Evolutionary conservation across 2,113 vertebrate species (phyloP).

Genomic region (Isichthys henryi): DNA sequence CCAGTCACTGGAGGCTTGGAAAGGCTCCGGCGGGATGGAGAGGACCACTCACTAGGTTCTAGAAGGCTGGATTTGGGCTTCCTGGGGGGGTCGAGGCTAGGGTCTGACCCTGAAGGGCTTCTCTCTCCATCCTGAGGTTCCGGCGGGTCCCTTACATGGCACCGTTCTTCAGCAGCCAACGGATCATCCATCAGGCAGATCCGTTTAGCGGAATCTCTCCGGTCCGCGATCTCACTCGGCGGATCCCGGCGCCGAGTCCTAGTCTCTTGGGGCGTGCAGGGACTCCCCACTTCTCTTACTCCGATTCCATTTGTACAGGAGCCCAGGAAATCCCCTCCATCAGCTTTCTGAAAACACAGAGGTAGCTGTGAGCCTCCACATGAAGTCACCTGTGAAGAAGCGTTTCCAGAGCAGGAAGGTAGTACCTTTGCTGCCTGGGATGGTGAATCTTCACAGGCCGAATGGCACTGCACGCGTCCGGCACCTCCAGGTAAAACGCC

Average conservation of each 20-base stretch:
- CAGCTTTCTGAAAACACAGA: background rate
- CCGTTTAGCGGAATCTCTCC: background rate
- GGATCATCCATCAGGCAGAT: background rate
- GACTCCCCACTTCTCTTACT: background rate
- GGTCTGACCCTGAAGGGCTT: background rate
- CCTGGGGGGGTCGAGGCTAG: background rate
- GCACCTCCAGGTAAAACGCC: background rate
- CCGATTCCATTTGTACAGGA: too few species aligned
- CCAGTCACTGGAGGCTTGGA: background rate
- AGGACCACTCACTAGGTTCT: conserved; percentile 44
- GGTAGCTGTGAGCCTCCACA: background rate
- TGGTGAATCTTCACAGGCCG: background rate
- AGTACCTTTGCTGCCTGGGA: background rate
- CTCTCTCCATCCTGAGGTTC: conserved; percentile 19
- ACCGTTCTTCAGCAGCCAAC: background rate
- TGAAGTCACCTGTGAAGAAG: background rate
- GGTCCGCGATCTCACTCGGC: too few species aligned
- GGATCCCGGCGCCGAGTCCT: background rate
- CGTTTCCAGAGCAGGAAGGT: background rate
- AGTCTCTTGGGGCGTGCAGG: background rate
- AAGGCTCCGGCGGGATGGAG: background rate
- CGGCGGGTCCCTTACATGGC: conserved; percentile 13
- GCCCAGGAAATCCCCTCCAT: too few species aligned
- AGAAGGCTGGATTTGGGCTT: conserved; percentile 1
- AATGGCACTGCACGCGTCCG: background rate